These are phyloP conservation scores for Ammospiza nelsoni DNA, from an alignment of 2,113 vertebrate genomes.

Conservation along the genomic window DNA sequence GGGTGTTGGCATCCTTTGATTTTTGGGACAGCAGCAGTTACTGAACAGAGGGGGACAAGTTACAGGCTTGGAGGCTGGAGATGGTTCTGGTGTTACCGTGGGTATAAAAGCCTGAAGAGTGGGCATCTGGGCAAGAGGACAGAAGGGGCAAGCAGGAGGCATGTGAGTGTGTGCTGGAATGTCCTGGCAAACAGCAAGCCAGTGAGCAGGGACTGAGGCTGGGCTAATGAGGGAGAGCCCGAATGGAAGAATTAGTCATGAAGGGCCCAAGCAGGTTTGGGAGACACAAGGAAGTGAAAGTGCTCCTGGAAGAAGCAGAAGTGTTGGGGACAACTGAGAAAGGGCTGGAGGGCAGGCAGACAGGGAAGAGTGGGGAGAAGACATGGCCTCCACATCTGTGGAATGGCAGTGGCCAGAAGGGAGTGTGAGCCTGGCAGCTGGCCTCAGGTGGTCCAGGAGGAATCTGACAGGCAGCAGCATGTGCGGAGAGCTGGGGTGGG, in stretches of 20 bases:
- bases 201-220: not conserved
- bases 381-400: fast-evolving
- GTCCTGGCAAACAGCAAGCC: not conserved
- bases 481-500: not conserved
- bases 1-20: not conserved
- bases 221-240: not conserved
- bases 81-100: not conserved
- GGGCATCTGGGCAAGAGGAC: not conserved
- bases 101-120: not conserved
- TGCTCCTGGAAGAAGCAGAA: not conserved
- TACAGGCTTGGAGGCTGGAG: not conserved
- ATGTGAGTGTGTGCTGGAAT: not conserved
- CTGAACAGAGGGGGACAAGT: not conserved
- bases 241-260: not conserved
- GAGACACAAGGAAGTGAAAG: not conserved
- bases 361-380: not conserved
- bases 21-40: not conserved
- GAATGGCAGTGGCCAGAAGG: not conserved
- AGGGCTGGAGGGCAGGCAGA: not conserved
- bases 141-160: not conserved
- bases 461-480: not conserved
- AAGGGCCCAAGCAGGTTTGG: not conserved
- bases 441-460: not conserved
- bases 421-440: not conserved
- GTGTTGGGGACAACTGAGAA: not conserved